These are phyloP conservation scores for Apamea anceps DNA, from an alignment of 2,888 invertebrate genomes.

Conservation along the genomic window DNA sequence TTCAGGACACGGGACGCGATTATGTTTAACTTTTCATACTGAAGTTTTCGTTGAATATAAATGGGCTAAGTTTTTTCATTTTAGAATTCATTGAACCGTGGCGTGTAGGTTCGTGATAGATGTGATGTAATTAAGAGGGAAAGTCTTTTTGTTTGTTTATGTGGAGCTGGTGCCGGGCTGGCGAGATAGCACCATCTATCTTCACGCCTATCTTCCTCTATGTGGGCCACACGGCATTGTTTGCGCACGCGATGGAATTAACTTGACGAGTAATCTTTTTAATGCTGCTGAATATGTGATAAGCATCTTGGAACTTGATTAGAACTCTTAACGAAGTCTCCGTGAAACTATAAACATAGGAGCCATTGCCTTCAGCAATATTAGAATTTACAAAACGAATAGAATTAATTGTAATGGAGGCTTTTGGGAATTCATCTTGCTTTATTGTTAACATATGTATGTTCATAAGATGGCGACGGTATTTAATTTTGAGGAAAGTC, in stretches of 20 bases:
- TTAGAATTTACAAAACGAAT: constrained; percentile 1
- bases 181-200: constrained; percentile 72
- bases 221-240: constrained; percentile 75
- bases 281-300: constrained; percentile 65
- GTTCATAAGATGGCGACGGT: neutral
- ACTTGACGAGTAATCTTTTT: constrained; percentile 69
- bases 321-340: constrained; percentile 34
- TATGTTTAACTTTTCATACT: constrained; percentile 60
- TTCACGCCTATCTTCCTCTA: constrained; percentile 71
- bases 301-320: constrained; percentile 57
- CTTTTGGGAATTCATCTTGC: constrained; percentile 1
- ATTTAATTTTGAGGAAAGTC: constrained; percentile 9
- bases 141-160: constrained; percentile 75
- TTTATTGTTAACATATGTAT: constrained; percentile 6
- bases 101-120: constrained; percentile 67
- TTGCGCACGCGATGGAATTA: constrained; percentile 75
- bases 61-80: constrained; percentile 61
- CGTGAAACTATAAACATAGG: constrained; percentile 12
- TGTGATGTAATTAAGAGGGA: constrained; percentile 72
- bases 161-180: constrained; percentile 65
- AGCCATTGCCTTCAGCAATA: neutral
- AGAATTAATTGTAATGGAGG: neutral
- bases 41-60: constrained; percentile 52
- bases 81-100: constrained; percentile 63
- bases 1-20: constrained; percentile 62